These are phyloP conservation scores for Eilema sororculum DNA, from an alignment of 2,888 invertebrate genomes.

Conservation along the genomic window DNA sequence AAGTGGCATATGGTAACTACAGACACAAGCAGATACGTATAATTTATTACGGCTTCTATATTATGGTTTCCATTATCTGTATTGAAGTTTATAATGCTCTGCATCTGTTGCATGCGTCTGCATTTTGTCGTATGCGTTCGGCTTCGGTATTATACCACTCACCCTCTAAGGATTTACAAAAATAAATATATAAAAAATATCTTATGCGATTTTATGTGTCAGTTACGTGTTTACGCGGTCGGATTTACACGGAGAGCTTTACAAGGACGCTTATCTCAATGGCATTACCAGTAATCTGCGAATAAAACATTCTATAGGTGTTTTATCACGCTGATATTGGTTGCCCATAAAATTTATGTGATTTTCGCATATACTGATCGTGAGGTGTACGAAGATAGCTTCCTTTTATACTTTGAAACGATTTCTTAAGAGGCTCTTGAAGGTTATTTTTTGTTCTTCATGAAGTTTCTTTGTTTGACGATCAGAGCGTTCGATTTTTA, in stretches of 20 bases:
- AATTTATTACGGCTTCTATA: too few species aligned
- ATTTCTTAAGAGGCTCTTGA: constrained; percentile 7
- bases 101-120: too few species aligned
- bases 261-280: constrained; percentile 2
- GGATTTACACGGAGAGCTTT: not conserved
- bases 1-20: too few species aligned
- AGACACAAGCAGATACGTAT: too few species aligned
- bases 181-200: not conserved
- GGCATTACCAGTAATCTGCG: constrained; percentile 11
- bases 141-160: too few species aligned
- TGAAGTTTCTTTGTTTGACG: constrained; percentile 1
- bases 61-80: too few species aligned
- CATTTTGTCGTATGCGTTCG: too few species aligned
- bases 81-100: too few species aligned
- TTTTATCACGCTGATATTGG: constrained; percentile 17
- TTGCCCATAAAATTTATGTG: constrained; percentile 20
- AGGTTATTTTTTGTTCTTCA: not conserved
- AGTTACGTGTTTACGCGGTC: not conserved
- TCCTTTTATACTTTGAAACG: not conserved
- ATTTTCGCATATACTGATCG: constrained; percentile 29
- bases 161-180: not conserved
- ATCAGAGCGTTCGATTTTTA: not conserved
- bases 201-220: constrained; percentile 1
- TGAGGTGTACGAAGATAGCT: constrained; percentile 4
- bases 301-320: constrained; percentile 12